Base-by-base conservation (phyloP, 2,113 vertebrate genomes). In the Artemisiospiza belli region DNA sequence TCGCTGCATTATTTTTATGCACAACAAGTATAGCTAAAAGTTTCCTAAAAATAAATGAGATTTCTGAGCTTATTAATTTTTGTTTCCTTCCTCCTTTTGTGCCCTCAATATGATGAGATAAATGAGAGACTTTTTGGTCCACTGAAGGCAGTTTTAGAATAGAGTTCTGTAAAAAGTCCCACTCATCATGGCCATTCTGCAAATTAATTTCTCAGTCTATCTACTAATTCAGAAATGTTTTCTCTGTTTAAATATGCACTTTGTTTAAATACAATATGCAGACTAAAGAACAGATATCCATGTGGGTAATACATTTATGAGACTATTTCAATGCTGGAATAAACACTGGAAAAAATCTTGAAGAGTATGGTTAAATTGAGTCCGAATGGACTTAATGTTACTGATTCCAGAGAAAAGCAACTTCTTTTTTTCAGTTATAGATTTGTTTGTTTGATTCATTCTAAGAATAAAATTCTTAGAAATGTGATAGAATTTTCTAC, bases 1-100 rank as follows among this genome's bases (percentile, higher is more conserved):
- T 22, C 37, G 37, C 37, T 51, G 23, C 19, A 58, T 39, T 39
- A 11, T 75, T 86, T 86, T 90, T 51, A 30, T 16, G 10, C 6
- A 0, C 31, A 57, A n/a, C 1, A 63, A 64, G 39, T 30, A n/a
- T 0, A 82, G 14, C 14, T 52, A 57, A 24, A 28, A 52, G 0
- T 14, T 64, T 83, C 19, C 46, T 67, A 27, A 4, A 4, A 88
- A 68, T 8, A 79, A 64, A 75, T 33, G 3, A 70, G 10, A 28
- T 49, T 70, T 88, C 28, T 59, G 10, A 46, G 23, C 5, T 27
- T 49, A 35, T 31, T 59, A 22, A 24, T 67, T 64, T 67, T 80
- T 77, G 2, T 70, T 63, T 75, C 14, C 5, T 85, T 72, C 14
- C 7, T 10, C 46, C n/a, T n/a, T n/a, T n/a, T 4, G 6, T 15